Conservation (phyloP, 2,888 invertebrate genomes). For the Bruchidius siliquastri region DNA sequence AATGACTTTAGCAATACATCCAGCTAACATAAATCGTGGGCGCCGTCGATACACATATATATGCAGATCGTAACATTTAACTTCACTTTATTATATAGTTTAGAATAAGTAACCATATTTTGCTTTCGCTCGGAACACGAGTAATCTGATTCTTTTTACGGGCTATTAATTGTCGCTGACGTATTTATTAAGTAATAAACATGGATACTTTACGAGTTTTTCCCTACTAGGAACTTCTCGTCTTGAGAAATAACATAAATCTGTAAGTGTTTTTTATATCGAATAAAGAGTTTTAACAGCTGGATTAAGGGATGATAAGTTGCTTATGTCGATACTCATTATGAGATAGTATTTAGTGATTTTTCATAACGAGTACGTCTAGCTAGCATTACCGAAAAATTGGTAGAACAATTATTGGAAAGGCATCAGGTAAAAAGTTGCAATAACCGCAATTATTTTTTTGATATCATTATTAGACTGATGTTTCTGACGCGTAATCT, state of each 20-base stretch:
- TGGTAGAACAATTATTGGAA: too few relatives aligned
- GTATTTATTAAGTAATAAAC: not conserved
- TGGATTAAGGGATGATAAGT: not conserved
- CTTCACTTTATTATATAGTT: not conserved
- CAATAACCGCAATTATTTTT: too few relatives aligned
- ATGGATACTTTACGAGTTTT: not conserved
- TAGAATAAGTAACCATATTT: not conserved
- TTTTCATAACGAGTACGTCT: too few relatives aligned
- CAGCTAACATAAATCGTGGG: not conserved
- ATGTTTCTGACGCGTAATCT: too few relatives aligned
- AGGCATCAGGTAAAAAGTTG: too few relatives aligned
- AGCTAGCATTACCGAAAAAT: too few relatives aligned
- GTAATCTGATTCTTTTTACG: not conserved
- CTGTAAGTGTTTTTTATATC: not conserved
- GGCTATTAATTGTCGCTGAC: not conserved
- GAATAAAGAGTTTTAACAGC: not conserved
- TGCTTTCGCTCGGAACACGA: not conserved
- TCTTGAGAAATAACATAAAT: not conserved
- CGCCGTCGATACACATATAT: not conserved
- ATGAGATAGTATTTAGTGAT: too few relatives aligned
- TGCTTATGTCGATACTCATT: too few relatives aligned
- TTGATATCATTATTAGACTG: too few relatives aligned
- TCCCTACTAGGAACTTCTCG: not conserved
- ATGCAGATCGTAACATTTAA: not conserved
- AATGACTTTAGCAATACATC: too few relatives aligned